Percentiles rank a stretch among this genome's conserved stretches.
Evolutionary conservation across 2,113 vertebrate genomes (phyloP).

Genomic region (Pteropus alecto): DNA sequence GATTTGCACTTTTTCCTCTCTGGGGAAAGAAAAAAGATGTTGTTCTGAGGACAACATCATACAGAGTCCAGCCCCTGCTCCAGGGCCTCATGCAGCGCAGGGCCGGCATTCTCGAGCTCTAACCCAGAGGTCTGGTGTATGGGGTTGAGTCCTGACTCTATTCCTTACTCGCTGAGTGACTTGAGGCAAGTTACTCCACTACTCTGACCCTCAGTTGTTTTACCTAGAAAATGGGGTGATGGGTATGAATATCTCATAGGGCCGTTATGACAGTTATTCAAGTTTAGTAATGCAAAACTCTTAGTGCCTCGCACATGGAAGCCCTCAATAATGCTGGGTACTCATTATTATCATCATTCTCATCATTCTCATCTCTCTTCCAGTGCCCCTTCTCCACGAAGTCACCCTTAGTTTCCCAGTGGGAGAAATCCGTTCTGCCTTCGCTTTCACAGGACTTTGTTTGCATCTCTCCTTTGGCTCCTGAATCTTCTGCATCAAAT

Average conservation of each 20-base stretch:
- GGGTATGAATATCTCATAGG: background rate
- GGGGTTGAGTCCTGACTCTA: background rate
- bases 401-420: background rate
- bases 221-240: background rate
- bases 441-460: background rate
- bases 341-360: background rate
- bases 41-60: background rate
- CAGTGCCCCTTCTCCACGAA: background rate
- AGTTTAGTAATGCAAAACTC: background rate
- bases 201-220: background rate
- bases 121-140: background rate
- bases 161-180: background rate
- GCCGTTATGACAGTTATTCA: background rate
- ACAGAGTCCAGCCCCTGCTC: background rate
- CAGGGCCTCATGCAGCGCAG: background rate
- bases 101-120: background rate
- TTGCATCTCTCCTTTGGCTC: background rate
- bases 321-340: background rate
- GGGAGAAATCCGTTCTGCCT: background rate
- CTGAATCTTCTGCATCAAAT: background rate
- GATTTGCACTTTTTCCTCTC: background rate
- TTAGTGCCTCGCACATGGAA: background rate
- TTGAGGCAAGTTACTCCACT: background rate
- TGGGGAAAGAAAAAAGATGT: rapidly evolving
- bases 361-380: background rate